Percentiles rank a stretch among this genome's conserved stretches.
Evolutionary conservation across 2,888 invertebrate genomes (phyloP).

Genomic region (Mythimna impura): DNA sequence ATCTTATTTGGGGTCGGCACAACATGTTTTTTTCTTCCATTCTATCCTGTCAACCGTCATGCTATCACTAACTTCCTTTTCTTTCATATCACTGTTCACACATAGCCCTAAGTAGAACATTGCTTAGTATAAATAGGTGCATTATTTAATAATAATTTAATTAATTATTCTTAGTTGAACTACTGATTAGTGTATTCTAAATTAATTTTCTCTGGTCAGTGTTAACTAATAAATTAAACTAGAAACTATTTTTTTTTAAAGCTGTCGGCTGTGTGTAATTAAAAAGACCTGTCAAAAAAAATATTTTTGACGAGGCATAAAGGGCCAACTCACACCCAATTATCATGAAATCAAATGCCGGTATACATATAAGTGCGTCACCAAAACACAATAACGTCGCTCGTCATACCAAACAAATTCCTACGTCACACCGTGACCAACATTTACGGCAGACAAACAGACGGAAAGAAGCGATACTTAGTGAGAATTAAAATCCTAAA

Average conservation of each 20-base stretch:
- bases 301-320: neutral
- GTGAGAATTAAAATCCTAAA: neutral
- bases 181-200: no score
- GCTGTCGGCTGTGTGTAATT: no score
- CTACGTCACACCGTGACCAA: conserved; percentile 12
- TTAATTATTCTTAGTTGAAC: no score
- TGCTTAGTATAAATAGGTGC: no score
- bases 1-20: no score
- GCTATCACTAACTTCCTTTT: no score
- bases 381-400: conserved; percentile 6
- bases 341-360: conserved; percentile 5
- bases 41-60: no score
- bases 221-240: neutral
- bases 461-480: conserved; percentile 7
- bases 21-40: no score
- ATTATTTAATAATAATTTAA: no score
- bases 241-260: neutral
- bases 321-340: neutral
- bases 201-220: no score
- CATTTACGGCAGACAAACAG: conserved; percentile 9
- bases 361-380: conserved; percentile 2
- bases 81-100: no score
- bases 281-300: neutral
- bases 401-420: conserved; percentile 11
- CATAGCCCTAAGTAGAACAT: no score